Conservation (phyloP, 1,140 invertebrate species). For the Diuraphis noxia region DNA sequence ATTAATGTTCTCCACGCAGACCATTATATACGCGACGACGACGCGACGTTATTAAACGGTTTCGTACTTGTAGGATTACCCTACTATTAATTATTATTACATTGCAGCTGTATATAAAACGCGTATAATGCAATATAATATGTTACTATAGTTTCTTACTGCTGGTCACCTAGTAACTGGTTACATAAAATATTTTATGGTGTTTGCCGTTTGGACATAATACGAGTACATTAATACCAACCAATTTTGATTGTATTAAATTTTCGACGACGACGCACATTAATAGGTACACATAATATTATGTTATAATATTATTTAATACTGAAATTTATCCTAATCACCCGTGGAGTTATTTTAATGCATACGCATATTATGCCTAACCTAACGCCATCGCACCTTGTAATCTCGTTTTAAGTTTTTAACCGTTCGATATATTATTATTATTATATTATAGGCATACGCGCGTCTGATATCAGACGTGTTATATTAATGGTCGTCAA, state of each 20-base stretch:
- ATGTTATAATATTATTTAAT: neutral
- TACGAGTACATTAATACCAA: neutral
- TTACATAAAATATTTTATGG: neutral
- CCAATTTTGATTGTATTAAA: neutral
- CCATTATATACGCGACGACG: neutral
- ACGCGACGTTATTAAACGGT: neutral
- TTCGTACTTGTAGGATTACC: neutral
- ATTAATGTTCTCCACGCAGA: neutral
- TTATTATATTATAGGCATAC: neutral
- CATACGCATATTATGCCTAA: too few relatives aligned
- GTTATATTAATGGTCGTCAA: neutral
- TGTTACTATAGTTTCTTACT: neutral
- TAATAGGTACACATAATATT: neutral
- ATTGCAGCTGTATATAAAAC: neutral
- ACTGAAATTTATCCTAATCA: neutral
- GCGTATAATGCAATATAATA: neutral
- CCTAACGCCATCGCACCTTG: neutral
- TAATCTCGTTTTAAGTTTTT: neutral
- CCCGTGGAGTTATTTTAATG: constrained; percentile 3
- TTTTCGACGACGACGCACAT: neutral
- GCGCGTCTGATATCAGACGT: neutral
- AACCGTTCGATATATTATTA: neutral
- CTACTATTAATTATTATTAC: neutral
- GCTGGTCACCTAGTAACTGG: neutral
- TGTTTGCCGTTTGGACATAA: neutral